Conservation (phyloP, 2,888 invertebrate species). For the Strigamia transsilvanica region DNA sequence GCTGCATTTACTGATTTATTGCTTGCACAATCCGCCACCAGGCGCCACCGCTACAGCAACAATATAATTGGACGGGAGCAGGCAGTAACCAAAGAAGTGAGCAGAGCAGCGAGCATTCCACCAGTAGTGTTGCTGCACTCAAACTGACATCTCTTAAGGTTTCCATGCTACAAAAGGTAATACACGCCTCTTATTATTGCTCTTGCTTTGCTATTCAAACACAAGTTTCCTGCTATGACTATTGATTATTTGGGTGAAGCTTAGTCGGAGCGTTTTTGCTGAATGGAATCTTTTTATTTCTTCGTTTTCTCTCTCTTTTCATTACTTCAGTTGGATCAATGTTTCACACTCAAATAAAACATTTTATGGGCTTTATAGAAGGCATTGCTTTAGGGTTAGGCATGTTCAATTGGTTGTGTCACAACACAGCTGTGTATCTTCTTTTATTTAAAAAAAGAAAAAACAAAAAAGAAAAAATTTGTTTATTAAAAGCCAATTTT, state of each 20-base stretch:
- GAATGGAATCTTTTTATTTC: neutral
- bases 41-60: conserved; percentile 6
- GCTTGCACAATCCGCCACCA: neutral
- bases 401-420: neutral
- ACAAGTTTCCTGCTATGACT: neutral
- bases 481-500: neutral
- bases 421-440: neutral
- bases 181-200: neutral
- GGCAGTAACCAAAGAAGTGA: neutral
- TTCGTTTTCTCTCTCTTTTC: neutral
- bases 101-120: neutral
- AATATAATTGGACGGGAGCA: neutral
- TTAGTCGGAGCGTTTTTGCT: neutral
- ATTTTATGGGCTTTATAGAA: conserved; percentile 2
- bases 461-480: neutral
- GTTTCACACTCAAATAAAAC: neutral
- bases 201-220: neutral
- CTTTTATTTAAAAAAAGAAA: neutral
- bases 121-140: neutral
- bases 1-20: conserved; percentile 5
- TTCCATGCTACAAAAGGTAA: conserved; percentile 30
- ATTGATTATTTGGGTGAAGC: neutral
- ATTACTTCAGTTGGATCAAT: neutral
- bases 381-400: neutral
- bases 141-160: neutral